phyloP scores from a whole-genome alignment of 2,113 vertebrate genomes.

The Miniopterus natalensis region DNA sequence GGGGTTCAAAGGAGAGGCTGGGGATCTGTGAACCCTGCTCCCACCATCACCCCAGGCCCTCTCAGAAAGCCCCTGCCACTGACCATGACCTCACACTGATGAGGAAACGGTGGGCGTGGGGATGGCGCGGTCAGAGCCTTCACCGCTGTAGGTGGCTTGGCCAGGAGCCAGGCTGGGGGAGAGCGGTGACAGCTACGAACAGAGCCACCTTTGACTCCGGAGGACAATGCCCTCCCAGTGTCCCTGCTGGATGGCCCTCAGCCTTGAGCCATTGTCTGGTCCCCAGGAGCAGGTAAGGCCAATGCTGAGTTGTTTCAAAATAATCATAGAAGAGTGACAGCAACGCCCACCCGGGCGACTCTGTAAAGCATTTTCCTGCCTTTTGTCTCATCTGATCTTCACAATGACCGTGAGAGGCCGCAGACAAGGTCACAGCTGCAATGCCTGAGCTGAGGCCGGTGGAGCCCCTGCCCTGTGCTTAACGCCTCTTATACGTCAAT shows the following conservation, averaged over 20 bases:
- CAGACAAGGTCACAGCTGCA: accelerated
- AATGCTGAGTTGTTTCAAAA: not conserved
- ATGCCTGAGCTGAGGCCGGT: accelerated
- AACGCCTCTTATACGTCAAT: accelerated
- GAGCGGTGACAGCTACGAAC: not conserved
- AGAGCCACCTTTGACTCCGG: not conserved
- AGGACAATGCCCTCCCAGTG: not conserved
- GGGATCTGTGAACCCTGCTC: not conserved
- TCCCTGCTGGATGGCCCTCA: not conserved
- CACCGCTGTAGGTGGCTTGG: accelerated
- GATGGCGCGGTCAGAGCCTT: not conserved
- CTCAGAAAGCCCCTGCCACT: not conserved
- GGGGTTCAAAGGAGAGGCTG: not conserved
- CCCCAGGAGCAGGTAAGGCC: not conserved
- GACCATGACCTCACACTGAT: not conserved
- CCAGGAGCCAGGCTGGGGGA: not conserved
- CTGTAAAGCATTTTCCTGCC: not conserved
- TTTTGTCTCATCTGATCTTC: too few relatives aligned
- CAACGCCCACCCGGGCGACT: accelerated
- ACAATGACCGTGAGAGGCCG: too few relatives aligned
- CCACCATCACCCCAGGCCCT: not conserved
- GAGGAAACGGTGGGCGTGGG: not conserved
- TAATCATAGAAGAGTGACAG: accelerated
- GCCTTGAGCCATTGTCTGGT: not conserved
- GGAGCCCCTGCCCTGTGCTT: not conserved